Evolutionary conservation across 2,888 invertebrate genomes (phyloP), one percentile per base, ranked within the genome.

Genomic region (Eupithecia abbreviata): DNA sequence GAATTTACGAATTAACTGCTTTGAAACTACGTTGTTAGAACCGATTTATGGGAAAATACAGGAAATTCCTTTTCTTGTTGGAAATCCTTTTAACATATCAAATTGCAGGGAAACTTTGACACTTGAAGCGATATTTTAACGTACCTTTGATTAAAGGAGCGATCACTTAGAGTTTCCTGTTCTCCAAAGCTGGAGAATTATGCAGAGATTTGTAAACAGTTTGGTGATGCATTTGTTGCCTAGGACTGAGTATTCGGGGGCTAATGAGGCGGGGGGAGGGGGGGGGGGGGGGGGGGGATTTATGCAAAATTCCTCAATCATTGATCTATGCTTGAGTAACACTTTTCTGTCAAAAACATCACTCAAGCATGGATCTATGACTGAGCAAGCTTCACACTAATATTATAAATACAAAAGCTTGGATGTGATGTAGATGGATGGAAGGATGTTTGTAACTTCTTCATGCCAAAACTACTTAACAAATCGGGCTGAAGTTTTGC

Each of bases 51-150:
- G 62, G 12, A 66, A 66, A 66, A 66, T 66, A 30, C 77, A 77
- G 75, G 77, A 77, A 71, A 73, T 70, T 67, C 66, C 15, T 66
- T 66, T 42, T 66, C 42, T 15, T 66, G 66, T 42, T 66, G 42
- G 66, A 71, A 62, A 67, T 18, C 69, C 45, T 66, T 69, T 69
- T 13, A 18, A 68, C 12, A 10, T 78, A 72, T 41, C 65, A 65
- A 65, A 65, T 41, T 30, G 41, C 41, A 41, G 12, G 12, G 41
- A 30, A 65, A 55, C n/a, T 55, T 55, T 55, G 55, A n/a, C 55
- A 55, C n/a, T 55, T 7, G n/a, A 55, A 55, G n/a, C 55, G 55
- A n/a, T 55, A 55, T n/a, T 3, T n/a, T 55, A 55, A 55, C 3
- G 51, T 15, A 51, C 51, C 51, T 15, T 15, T 15, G 51, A 13